Evolutionary conservation across 1,140 invertebrate species (phyloP), one percentile per base, ranked within the genome.

Genomic region (Pteromalus puparum): DNA sequence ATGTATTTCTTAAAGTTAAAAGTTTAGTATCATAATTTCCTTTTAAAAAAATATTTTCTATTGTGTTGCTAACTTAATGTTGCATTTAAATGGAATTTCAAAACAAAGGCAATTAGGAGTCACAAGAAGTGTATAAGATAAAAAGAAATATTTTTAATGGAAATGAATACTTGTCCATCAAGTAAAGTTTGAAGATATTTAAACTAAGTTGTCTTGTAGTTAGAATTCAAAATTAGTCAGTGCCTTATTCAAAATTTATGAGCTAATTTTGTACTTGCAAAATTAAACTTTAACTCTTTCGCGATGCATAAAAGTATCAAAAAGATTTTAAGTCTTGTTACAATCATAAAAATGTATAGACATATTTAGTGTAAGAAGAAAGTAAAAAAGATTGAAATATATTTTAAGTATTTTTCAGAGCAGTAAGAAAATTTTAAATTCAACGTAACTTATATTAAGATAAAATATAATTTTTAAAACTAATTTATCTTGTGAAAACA

Each of bases 401-500:
- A 42, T 7, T 42, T 38, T 0, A 38, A 38, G 38, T 7, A 7
- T 42, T 42, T 42, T 9, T 42, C 38, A 42, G 30, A 42, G 38
- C 6, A 42, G 10, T 42, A 42, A 9, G 38, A 42, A 0, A 42
- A 9, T 42, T 42, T 61, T 21, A 18, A 61, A 61, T 61, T n/a
- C 4, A 18, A 7, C 53, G 21, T n/a, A 61, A 21, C 4, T 4
- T n/a, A 6, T 61, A 0, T 61, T n/a, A 6, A 61, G 18, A 7
- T 61, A n/a, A 61, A 61, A 70, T 15, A 70, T n/a, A 75, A 75
- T 46, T 75, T 38, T 75, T 75, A 13, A 30, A 28, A 38, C 28
- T 7, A 75, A 42, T 75, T 42, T 24, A 75, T 75, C 38, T 42
- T 12, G 12, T 28, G 53, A 67, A 67, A 79, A 38, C 76, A 79